Conservation (phyloP, 2,797 vertebrate genomes). For the Neosilurus hyrtlii region DNA sequence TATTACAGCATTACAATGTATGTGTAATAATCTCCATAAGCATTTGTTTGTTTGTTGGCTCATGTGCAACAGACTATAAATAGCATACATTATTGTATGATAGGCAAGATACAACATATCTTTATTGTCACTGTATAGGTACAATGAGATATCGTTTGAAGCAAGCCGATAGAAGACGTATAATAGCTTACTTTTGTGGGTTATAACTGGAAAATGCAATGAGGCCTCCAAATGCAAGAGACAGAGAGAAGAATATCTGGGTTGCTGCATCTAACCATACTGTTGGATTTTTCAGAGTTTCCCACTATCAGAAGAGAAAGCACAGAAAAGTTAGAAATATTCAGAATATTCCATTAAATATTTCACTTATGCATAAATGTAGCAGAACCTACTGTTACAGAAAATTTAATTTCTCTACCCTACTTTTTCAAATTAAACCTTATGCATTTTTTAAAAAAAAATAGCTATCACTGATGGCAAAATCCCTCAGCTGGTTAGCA, state of each 20-base stretch:
- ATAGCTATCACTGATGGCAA: no score
- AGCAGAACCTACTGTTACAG: neutral
- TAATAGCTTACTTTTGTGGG: conserved; percentile 72
- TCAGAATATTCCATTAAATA: neutral
- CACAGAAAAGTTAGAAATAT: neutral
- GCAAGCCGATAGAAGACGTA: no score
- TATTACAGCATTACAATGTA: neutral
- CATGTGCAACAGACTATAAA: neutral
- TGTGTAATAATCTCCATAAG: neutral
- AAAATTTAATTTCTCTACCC: neutral
- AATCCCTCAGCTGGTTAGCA: no score
- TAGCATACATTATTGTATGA: neutral
- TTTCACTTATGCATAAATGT: neutral
- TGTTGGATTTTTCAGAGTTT: conserved; percentile 71
- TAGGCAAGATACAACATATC: no score
- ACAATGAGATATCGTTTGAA: no score
- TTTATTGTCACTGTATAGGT: no score
- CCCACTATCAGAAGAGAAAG: conserved; percentile 67
- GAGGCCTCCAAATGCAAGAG: conserved; percentile 80
- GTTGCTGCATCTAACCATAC: conserved; percentile 85
- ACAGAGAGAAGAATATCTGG: conserved; percentile 86
- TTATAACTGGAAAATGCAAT: conserved; percentile 86
- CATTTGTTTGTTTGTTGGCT: neutral
- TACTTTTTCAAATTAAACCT: neutral
- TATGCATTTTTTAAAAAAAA: neutral